Base-by-base conservation (phyloP, 2,888 invertebrate species). In the Eucriotettix oculatus region DNA sequence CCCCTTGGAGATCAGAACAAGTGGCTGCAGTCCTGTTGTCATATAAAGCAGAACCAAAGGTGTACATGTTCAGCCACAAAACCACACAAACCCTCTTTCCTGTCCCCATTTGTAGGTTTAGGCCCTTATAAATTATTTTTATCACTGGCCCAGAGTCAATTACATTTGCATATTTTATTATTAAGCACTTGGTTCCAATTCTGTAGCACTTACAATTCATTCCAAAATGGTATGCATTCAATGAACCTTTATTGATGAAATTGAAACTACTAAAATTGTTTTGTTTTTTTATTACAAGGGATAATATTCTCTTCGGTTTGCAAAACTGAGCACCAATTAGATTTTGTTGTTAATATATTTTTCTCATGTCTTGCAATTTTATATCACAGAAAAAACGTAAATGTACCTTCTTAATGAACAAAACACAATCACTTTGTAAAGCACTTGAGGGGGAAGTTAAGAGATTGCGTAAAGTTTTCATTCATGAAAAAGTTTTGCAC, bases 401-500 rank as follows among this genome's bases (percentile, higher is more conserved):
- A 62, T 56, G 59, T 63, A 64, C 64, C 60, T 62, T 59, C 58
- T 66, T 67, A 64, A 63, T 61, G 62, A 64, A 63, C 57, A 54
- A 64, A 64, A 64, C 63, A 64, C 64, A 62, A 65, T 62, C 67
- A 68, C 67, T 66, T 67, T 68, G 65, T 68, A 68, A 69, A 68
- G 68, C 68, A 68, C 68, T 68, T 68, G 66, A 67, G 67, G 68
- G 66, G 68, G 66, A 67, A 67, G 66, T 68, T 61, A 65, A 66
- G 66, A 68, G 66, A 66, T 66, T 62, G 64, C 65, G 41, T 62
- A 64, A 62, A 59, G n/a, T 55, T 61, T 53, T 60, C 58, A 55
- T 55, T 17, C 59, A 61, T 43, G 56, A 63, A 63, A 61, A 56
- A 58, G 58, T 61, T 61, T 59, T 56, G 52, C 58, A 58, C 54